Conservation (phyloP, 2,797 vertebrate species). For the Moxostoma hubbsi region DNA sequence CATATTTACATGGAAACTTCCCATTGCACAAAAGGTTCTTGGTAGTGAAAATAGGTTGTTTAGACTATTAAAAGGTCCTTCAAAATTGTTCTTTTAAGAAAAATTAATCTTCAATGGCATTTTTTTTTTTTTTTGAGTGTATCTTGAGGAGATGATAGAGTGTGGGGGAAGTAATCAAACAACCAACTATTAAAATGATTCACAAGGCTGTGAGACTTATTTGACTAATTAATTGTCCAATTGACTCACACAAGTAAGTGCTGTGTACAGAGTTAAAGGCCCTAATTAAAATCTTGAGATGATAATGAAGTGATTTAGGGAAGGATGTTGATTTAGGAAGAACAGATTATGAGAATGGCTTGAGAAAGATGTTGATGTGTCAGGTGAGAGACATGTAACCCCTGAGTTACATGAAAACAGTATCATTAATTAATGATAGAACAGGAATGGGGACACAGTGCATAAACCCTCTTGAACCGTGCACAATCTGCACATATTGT, state of each 20-base stretch:
- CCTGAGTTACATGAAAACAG: conserved; percentile 34
- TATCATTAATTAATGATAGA: conserved; percentile 48
- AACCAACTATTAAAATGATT: conserved; percentile 62
- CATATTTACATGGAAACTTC: no score
- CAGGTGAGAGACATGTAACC: conserved; percentile 40
- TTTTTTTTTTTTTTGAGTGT: no score
- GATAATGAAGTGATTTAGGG: conserved; percentile 47
- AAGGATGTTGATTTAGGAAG: conserved; percentile 42
- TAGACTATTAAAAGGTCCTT: no score
- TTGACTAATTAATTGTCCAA: conserved; percentile 67
- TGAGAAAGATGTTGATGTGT: conserved; percentile 31
- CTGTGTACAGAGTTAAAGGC: conserved; percentile 45
- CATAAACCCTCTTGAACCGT: conserved; percentile 39
- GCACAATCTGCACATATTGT: neutral
- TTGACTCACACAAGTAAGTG: conserved; percentile 59
- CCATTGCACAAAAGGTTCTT: no score
- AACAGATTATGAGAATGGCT: conserved; percentile 44
- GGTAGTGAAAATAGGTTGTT: no score
- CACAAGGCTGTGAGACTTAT: conserved; percentile 56
- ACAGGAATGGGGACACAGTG: neutral
- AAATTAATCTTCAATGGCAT: no score
- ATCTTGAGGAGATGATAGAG: neutral
- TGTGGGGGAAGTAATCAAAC: conserved; percentile 3
- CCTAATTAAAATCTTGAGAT: conserved; percentile 57
- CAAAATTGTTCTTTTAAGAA: no score